Percentiles rank a stretch among this genome's conserved stretches.
Evolutionary conservation across 2,113 vertebrate species (phyloP).

Genomic region (Osmerus eperlanus): DNA sequence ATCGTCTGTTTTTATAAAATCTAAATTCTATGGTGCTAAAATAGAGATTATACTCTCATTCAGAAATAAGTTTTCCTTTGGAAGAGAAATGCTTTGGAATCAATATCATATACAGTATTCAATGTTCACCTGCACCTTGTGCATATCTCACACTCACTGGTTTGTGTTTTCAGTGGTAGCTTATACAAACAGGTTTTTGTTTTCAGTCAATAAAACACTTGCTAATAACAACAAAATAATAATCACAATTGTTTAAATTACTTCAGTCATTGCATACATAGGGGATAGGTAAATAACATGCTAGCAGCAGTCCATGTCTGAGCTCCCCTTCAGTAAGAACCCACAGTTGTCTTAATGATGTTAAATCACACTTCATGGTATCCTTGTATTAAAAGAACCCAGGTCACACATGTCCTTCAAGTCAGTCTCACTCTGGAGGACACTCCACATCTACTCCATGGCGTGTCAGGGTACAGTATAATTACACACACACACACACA

Average conservation of each 20-base stretch:
- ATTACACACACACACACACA: constrained; percentile 29
- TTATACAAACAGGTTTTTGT: constrained; percentile 28
- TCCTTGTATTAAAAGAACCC: constrained; percentile 6
- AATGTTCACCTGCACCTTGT: constrained; percentile 21
- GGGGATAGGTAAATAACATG: constrained; percentile 30
- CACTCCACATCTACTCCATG: background rate
- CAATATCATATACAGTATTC: background rate
- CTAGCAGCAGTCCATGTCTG: constrained; percentile 37
- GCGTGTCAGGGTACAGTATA: constrained; percentile 8
- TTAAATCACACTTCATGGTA: background rate
- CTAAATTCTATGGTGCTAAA: constrained; percentile 12
- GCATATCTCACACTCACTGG: constrained; percentile 14
- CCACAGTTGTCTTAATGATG: background rate
- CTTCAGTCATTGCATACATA: constrained; percentile 36
- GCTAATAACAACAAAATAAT: constrained; percentile 43
- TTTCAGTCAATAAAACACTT: constrained; percentile 37
- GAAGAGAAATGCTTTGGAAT: constrained; percentile 38
- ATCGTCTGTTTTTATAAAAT: constrained; percentile 20
- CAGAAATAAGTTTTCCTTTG: background rate
- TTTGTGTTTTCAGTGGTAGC: constrained; percentile 48
- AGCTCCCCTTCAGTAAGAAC: constrained; percentile 2
- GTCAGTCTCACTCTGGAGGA: background rate
- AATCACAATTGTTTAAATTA: constrained; percentile 38
- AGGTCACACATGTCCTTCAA: constrained; percentile 2
- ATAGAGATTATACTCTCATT: constrained; percentile 21